Evolutionary conservation across 2,113 vertebrate species (phyloP).

Genomic region (Pollimyrus isidori): DNA sequence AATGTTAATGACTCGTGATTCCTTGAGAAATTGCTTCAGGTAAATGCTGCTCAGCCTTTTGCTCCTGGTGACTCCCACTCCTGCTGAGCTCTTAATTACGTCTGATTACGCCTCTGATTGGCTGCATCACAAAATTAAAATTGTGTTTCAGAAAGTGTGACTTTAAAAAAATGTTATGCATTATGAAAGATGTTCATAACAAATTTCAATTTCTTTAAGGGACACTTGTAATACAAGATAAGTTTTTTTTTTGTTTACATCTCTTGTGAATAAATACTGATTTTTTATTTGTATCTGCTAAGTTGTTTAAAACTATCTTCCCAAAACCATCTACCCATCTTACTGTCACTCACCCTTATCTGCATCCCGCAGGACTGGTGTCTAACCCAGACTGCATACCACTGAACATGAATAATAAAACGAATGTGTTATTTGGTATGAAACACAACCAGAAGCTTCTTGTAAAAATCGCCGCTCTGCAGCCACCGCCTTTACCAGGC

Average conservation of each 20-base stretch:
- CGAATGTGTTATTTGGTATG: neutral
- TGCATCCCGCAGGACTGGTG: neutral
- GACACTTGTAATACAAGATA: neutral
- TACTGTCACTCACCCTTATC: neutral
- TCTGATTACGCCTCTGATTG: neutral
- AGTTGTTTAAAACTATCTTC: neutral
- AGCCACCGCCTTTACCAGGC: neutral
- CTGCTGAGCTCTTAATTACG: neutral
- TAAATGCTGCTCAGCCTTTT: neutral
- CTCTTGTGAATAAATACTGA: neutral
- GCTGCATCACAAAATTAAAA: neutral
- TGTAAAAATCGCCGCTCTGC: neutral
- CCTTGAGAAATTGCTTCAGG: neutral
- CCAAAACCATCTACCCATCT: neutral
- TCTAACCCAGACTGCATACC: neutral
- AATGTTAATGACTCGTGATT: neutral
- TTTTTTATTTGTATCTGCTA: neutral
- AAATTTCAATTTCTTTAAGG: neutral
- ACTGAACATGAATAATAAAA: neutral
- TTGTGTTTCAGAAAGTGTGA: neutral
- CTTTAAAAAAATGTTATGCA: neutral
- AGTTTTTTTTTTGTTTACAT: neutral
- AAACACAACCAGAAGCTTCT: neutral
- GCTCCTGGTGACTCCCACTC: neutral
- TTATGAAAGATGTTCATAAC: neutral